Evolutionary conservation across 2,888 invertebrate genomes (phyloP).

Genomic region (Brenthis daphne): DNA sequence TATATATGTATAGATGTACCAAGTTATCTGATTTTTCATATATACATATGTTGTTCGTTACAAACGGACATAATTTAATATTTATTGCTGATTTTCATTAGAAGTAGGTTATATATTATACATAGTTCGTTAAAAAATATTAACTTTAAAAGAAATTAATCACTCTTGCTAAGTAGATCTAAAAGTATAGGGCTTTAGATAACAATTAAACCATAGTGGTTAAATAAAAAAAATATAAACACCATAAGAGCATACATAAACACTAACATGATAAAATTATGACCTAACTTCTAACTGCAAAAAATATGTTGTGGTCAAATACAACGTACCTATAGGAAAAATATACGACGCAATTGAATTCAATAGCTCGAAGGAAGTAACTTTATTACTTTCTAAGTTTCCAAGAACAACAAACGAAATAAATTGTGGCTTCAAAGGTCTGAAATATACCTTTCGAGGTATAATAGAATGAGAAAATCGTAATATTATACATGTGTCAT

Average conservation of each 20-base stretch:
- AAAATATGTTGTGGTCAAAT: not conserved
- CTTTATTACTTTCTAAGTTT: slow-evolving; percentile 20
- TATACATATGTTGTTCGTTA: not conserved
- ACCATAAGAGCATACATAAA: too few relatives aligned
- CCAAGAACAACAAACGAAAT: slow-evolving; percentile 20
- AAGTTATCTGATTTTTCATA: too few relatives aligned
- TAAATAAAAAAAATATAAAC: too few relatives aligned
- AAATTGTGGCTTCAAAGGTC: slow-evolving; percentile 6
- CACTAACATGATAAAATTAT: not conserved
- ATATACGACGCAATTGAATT: slow-evolving; percentile 9
- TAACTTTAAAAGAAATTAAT: not conserved
- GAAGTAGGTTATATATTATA: not conserved
- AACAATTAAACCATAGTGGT: too few relatives aligned
- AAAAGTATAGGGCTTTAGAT: too few relatives aligned
- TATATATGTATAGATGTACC: too few relatives aligned
- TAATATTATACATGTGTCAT: not conserved
- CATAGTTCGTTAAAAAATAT: not conserved
- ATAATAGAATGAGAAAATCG: not conserved
- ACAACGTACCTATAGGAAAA: not conserved
- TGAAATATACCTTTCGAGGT: slow-evolving; percentile 4
- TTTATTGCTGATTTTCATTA: not conserved
- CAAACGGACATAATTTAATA: not conserved
- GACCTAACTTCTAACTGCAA: not conserved
- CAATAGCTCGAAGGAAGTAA: slow-evolving; percentile 14
- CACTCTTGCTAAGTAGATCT: not conserved